Conservation (phyloP, 1,140 invertebrate genomes). For the Drosophila obscura region DNA sequence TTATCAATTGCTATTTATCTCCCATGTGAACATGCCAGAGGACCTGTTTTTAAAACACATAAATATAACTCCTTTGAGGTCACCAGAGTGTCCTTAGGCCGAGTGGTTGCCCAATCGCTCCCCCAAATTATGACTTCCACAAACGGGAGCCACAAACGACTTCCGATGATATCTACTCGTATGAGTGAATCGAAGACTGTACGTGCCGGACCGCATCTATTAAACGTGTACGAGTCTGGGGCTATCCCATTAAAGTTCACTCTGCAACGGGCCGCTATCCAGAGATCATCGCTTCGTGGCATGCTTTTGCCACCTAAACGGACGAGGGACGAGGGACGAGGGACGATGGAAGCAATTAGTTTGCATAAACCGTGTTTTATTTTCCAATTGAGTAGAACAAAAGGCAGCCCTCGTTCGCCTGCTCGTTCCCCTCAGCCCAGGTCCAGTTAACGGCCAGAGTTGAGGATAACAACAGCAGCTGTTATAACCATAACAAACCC, state of each 20-base stretch:
- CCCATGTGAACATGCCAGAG: no score
- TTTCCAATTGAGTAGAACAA: conserved; percentile 62
- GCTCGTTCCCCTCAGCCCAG: background rate
- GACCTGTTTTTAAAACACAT: no score
- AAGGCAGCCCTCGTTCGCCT: conserved; percentile 9
- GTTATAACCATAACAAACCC: conserved; percentile 75
- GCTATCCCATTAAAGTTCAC: conserved; percentile 12
- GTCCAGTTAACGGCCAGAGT: conserved; percentile 16
- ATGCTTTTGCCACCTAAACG: conserved; percentile 23
- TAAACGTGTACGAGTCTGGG: background rate
- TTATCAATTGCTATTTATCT: no score
- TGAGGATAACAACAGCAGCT: conserved; percentile 48
- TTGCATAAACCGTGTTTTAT: conserved; percentile 68
- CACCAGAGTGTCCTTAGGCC: no score
- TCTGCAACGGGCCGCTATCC: background rate
- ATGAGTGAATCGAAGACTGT: background rate
- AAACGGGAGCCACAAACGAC: no score
- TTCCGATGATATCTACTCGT: no score
- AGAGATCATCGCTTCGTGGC: conserved; percentile 16
- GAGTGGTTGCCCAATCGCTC: no score
- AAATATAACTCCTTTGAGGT: no score
- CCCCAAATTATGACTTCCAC: no score
- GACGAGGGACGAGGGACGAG: background rate
- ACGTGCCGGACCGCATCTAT: conserved; percentile 1
- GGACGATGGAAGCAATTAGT: conserved; percentile 57